Percentiles rank a stretch among this genome's conserved stretches.
Conservation (phyloP, 2,113 vertebrate species). For the Uria aalge region DNA sequence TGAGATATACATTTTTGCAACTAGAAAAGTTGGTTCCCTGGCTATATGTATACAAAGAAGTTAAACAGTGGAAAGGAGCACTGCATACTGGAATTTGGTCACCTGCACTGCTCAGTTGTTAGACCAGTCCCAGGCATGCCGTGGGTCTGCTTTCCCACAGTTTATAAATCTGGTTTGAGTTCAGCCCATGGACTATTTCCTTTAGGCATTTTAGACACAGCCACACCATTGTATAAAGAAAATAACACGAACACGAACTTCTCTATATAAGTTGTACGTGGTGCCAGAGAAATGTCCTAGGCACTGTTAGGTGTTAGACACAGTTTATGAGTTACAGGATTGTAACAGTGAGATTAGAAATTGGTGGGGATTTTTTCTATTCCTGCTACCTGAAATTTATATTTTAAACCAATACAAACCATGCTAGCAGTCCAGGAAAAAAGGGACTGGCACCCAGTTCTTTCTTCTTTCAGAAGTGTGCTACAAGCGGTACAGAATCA, state of each 20-base stretch:
- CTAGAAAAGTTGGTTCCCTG: background rate
- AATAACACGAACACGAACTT: background rate
- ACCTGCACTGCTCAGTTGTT: background rate
- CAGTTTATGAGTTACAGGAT: background rate
- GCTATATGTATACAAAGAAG: background rate
- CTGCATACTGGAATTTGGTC: background rate
- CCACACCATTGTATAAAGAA: background rate
- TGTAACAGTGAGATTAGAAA: background rate
- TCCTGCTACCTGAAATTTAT: background rate
- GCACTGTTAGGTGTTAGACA: accelerated
- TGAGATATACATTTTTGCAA: background rate
- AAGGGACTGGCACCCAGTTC: background rate
- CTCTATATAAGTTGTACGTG: background rate
- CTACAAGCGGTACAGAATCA: background rate
- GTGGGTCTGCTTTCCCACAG: background rate
- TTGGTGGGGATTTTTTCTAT: background rate
- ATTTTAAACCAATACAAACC: background rate
- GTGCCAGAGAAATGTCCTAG: background rate
- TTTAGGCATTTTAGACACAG: background rate
- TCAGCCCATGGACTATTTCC: background rate
- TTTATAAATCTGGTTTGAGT: background rate
- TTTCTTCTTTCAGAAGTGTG: background rate
- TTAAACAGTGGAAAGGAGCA: background rate
- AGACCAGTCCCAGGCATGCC: background rate
- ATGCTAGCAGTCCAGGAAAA: background rate